These are phyloP conservation scores for Calypte anna DNA, from an alignment of 2,113 vertebrate genomes.

Conservation along the genomic window DNA sequence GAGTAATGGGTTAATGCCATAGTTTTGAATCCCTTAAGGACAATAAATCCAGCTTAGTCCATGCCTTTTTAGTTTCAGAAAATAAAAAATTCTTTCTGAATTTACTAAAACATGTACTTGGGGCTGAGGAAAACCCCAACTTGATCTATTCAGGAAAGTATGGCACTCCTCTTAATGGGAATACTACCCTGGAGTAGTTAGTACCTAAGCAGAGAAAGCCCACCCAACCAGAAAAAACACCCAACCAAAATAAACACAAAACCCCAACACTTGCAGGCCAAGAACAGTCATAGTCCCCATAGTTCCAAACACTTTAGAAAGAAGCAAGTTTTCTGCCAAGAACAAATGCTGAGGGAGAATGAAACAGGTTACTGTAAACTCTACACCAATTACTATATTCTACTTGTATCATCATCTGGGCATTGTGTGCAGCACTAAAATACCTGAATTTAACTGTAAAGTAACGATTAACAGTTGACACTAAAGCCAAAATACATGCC, in stretches of 20 bases:
- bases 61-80: background rate
- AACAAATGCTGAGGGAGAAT: background rate
- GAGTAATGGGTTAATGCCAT: background rate
- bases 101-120: background rate
- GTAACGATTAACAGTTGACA: background rate
- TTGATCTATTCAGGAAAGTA: background rate
- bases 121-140: background rate
- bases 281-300: background rate
- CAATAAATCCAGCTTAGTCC: background rate
- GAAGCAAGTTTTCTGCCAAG: fast-evolving
- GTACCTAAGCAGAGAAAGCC: background rate
- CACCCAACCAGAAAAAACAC: too few relatives aligned
- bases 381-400: background rate
- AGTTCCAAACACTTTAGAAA: background rate
- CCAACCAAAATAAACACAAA: background rate
- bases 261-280: fast-evolving
- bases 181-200: background rate
- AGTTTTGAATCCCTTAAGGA: background rate
- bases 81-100: background rate
- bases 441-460: background rate
- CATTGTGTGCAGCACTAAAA: fast-evolving
- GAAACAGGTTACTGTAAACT: too few relatives aligned
- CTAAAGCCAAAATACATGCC: background rate
- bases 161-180: background rate
- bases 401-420: background rate